Conservation (phyloP, 92 coral and sea anemone genomes). For the Paramuricea clavata region DNA sequence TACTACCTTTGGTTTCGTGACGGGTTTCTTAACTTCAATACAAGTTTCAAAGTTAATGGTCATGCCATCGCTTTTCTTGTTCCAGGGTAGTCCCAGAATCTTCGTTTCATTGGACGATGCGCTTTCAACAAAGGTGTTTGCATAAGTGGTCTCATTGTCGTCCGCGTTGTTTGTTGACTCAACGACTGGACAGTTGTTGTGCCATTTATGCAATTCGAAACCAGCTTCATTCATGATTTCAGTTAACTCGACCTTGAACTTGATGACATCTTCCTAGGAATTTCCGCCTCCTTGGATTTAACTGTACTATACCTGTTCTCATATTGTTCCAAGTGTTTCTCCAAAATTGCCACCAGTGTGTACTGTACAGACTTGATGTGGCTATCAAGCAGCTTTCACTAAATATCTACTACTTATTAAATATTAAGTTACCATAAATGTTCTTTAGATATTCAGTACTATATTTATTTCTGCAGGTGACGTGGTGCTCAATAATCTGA, state of each 20-base stretch:
- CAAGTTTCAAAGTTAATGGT: conserved; percentile 45
- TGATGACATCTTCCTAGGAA: no score
- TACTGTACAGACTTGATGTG: no score
- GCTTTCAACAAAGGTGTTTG: conserved; percentile 58
- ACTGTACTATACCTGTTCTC: no score
- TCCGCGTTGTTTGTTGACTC: conserved; percentile 63
- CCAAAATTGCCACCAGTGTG: no score
- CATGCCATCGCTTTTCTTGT: conserved; percentile 56
- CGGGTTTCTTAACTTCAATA: background rate
- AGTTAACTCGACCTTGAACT: no score
- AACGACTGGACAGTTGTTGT: conserved; percentile 24
- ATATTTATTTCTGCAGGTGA: conserved; percentile 65
- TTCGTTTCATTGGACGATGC: conserved; percentile 50
- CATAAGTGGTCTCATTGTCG: conserved; percentile 53
- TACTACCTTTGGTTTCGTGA: conserved; percentile 72
- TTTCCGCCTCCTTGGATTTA: no score
- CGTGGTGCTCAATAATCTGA: conserved; percentile 83
- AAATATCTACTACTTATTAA: no score
- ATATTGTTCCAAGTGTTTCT: no score
- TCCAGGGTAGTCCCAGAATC: conserved; percentile 75
- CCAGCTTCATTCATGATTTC: no score
- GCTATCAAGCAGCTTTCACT: no score
- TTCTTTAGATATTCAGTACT: background rate
- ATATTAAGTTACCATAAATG: no score
- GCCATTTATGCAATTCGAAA: conserved; percentile 36